Conservation (phyloP, 1,140 invertebrate species). For the Hestina assimilis region DNA sequence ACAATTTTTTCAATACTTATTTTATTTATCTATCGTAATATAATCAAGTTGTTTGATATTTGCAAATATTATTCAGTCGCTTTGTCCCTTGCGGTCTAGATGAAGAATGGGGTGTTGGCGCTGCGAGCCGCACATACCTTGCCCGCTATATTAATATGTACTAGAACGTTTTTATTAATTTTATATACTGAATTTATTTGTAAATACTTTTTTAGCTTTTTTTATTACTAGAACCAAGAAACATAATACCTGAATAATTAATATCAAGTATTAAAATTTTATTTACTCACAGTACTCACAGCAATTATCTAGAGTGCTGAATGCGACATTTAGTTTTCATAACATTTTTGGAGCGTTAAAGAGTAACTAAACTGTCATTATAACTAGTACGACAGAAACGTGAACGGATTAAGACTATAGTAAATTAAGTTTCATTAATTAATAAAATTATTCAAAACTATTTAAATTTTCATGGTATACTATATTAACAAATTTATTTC, state of each 20-base stretch:
- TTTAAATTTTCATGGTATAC: too few species aligned
- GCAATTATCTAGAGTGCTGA: neutral
- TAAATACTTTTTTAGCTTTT: neutral
- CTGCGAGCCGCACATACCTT: conserved; percentile 13
- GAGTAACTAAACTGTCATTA: neutral
- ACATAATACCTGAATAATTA: too few species aligned
- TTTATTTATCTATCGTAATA: neutral
- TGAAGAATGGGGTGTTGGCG: conserved; percentile 13
- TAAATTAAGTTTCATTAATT: too few species aligned
- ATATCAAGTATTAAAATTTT: neutral
- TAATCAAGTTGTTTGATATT: conserved; percentile 6
- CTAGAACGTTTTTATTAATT: conserved; percentile 11
- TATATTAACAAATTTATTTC: too few species aligned
- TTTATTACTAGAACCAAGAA: too few species aligned
- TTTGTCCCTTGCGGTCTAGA: conserved; percentile 6
- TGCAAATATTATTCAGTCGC: conserved; percentile 11
- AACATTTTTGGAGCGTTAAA: neutral
- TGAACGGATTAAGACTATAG: neutral
- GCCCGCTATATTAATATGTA: conserved; percentile 12
- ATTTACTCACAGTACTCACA: neutral
- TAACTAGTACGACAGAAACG: neutral
- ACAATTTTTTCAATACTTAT: too few species aligned
- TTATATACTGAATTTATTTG: neutral
- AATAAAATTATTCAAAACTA: too few species aligned
- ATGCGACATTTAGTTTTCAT: neutral